phyloP scores from a whole-genome alignment of 2,113 vertebrate species.

The Junco hyemalis region DNA sequence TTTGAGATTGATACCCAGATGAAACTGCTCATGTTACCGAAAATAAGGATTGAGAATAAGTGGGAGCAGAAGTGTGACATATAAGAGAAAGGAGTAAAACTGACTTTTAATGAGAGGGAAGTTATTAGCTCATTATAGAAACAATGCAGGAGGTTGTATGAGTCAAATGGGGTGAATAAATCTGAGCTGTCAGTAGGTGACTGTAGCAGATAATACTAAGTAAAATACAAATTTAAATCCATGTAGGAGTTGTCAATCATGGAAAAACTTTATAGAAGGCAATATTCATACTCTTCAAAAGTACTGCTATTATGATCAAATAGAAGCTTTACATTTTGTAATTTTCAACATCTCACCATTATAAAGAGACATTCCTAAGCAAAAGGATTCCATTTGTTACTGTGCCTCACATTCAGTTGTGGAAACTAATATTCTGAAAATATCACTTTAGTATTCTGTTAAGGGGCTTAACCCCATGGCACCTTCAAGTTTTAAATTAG shows the following conservation, averaged over 20 bases:
- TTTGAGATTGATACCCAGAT: background rate
- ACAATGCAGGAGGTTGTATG: background rate
- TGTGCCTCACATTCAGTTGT: background rate
- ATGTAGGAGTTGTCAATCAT: background rate
- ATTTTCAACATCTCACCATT: background rate
- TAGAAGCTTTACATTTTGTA: background rate
- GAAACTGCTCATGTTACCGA: background rate
- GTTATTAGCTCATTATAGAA: conserved; percentile 20
- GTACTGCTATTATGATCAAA: background rate
- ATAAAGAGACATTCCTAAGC: background rate
- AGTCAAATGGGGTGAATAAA: background rate
- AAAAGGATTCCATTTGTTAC: background rate
- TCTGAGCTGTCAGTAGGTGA: background rate
- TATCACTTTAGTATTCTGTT: background rate
- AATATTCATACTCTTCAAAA: background rate
- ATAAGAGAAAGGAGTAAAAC: background rate
- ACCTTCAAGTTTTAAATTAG: background rate
- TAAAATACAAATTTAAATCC: background rate
- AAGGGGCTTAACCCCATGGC: background rate
- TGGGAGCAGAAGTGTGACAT: background rate
- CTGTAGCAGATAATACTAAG: background rate
- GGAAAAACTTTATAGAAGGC: background rate
- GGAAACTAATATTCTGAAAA: background rate
- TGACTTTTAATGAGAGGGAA: background rate
- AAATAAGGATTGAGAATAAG: background rate